Base-by-base conservation (phyloP, 2,113 vertebrate genomes). In the Silurus meridionalis region DNA sequence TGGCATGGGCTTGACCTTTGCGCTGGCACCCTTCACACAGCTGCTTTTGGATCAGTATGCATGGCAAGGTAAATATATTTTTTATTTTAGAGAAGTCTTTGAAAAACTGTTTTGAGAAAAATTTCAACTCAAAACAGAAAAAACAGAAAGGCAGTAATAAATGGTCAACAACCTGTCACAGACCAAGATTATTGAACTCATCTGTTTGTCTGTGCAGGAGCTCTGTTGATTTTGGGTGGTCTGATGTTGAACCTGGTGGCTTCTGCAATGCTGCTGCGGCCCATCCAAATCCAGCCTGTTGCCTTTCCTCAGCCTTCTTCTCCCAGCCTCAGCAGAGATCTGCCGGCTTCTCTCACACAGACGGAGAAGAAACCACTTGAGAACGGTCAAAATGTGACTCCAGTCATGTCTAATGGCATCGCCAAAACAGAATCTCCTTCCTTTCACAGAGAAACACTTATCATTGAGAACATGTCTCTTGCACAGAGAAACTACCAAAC, bases 1-100 rank as follows among this genome's bases (percentile, higher is more conserved):
- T 0, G 97, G 98, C 13, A 98, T 97, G 97, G 97, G 97, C 53
- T 91, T 99, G 90, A 97, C 97, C 0, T 98, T 99, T 91, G 94
- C 97, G 0, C 91, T 98, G 0, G 97, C 97, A 0, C 97, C 97
- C 0, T 96, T 97, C 91, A 96, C 96, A 0, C 96, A 98, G 91
- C 91, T 97, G 11, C 94, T 98, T 81, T 92, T 98, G 63, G 95
- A 97, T 74, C 55, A 79, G 2, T 98, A 99, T 3, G 94, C 95
- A 61, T 98, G 97, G 97, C 95, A 95, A 95, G 97, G 97, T 99
- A 91, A 91, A 94, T 19, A 0, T 64, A 21, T 71, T 55, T 46
- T 61, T 60, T 80, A 8, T 46, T 55, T 25, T 79, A 57, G 14
- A 79, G 77, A 14, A 58, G n/a, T 13, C 23, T 17, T 46, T 67